Evolutionary conservation across 1,140 invertebrate species (phyloP).

Genomic region (Diorhabda elongata): DNA sequence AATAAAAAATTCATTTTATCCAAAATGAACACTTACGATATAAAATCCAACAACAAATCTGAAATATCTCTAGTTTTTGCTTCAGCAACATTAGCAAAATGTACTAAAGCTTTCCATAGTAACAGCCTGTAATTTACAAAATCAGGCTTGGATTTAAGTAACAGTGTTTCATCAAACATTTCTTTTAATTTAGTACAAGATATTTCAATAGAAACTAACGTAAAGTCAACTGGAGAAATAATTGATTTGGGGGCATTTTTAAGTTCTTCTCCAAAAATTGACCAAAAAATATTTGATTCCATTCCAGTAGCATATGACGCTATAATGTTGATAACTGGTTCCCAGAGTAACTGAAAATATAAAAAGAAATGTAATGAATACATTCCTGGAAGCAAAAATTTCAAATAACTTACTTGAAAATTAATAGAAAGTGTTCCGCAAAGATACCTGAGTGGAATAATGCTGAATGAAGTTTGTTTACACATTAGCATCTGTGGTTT

Average conservation of each 20-base stretch:
- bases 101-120: conserved; percentile 73
- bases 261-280: conserved; percentile 63
- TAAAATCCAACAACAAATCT: conserved; percentile 73
- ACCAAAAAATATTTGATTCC: conserved; percentile 70
- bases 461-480: conserved; percentile 53
- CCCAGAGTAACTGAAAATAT: conserved; percentile 66
- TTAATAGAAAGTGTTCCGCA: conserved; percentile 81
- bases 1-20: not conserved
- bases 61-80: conserved; percentile 73
- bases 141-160: conserved; percentile 59
- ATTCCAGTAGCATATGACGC: conserved; percentile 65
- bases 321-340: conserved; percentile 71
- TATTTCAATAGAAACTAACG: conserved; percentile 22
- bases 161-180: conserved; percentile 36
- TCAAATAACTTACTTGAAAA: conserved; percentile 57
- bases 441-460: conserved; percentile 68
- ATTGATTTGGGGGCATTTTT: conserved; percentile 47
- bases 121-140: conserved; percentile 71
- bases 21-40: conserved; percentile 52
- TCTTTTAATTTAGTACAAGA: conserved; percentile 32
- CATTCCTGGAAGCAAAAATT: not conserved
- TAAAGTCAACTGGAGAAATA: conserved; percentile 27
- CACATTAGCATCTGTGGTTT: conserved; percentile 56
- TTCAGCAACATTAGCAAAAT: conserved; percentile 71
- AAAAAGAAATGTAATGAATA: not conserved